phyloP scores from a whole-genome alignment of 2,888 invertebrate genomes.

The Microctonus hyperodae region DNA sequence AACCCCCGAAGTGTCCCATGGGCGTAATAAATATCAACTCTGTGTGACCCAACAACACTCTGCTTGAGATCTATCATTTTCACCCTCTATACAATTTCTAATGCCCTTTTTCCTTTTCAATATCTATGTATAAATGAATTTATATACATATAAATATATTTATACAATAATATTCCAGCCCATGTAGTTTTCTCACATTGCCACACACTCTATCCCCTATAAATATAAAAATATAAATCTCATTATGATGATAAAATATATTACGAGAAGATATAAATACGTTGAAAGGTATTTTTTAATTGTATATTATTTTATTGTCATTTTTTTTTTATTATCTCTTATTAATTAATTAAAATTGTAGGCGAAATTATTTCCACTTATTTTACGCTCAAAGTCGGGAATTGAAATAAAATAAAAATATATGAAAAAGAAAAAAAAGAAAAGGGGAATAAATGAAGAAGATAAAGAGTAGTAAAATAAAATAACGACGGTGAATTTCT shows the following conservation, averaged over 20 bases:
- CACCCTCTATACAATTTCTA: background rate
- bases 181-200: slow-evolving; percentile 25
- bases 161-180: slow-evolving; percentile 31
- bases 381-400: background rate
- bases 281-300: slow-evolving; percentile 22
- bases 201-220: slow-evolving; percentile 7
- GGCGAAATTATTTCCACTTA: background rate
- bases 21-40: slow-evolving; percentile 55
- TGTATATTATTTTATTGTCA: background rate
- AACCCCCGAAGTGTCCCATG: slow-evolving; percentile 47
- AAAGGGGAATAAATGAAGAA: background rate
- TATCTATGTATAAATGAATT: no score
- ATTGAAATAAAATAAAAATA: background rate
- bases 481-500: background rate
- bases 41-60: slow-evolving; percentile 45
- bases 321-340: background rate
- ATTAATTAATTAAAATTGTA: background rate
- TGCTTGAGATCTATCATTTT: slow-evolving; percentile 26
- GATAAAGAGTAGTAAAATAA: background rate
- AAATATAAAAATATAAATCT: slow-evolving; percentile 30
- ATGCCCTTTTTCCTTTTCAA: slow-evolving; percentile 5
- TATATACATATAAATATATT: slow-evolving; percentile 15
- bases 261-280: slow-evolving; percentile 37
- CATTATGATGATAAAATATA: slow-evolving; percentile 49
- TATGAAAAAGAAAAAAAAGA: background rate